Conservation (phyloP, 1,140 invertebrate genomes). For the Lucilia cuprina region DNA sequence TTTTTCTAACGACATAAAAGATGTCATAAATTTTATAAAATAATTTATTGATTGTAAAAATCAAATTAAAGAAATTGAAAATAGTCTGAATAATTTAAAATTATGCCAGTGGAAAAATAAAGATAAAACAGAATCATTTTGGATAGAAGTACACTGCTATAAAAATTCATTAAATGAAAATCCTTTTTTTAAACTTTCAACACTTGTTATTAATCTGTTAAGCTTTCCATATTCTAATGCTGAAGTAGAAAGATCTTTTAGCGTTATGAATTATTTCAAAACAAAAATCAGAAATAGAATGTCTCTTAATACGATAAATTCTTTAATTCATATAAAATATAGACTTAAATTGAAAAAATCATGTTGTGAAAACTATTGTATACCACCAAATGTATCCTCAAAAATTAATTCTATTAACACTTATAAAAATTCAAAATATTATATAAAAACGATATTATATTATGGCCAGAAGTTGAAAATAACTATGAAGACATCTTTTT, state of each 20-base stretch:
- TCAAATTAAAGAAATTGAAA: neutral
- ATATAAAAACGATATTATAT: too few relatives aligned
- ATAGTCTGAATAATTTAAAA: neutral
- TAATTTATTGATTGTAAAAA: neutral
- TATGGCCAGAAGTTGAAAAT: too few relatives aligned
- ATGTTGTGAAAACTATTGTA: too few relatives aligned
- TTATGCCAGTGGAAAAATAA: constrained; percentile 14
- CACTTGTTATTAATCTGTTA: neutral
- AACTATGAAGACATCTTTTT: too few relatives aligned
- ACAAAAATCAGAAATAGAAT: constrained; percentile 11
- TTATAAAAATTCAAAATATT: too few relatives aligned
- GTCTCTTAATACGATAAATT: neutral
- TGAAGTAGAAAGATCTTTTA: constrained; percentile 20
- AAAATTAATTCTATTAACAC: too few relatives aligned
- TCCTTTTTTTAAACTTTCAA: neutral
- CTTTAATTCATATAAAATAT: too few relatives aligned
- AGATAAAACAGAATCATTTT: neutral
- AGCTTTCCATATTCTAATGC: constrained; percentile 18
- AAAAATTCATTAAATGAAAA: neutral
- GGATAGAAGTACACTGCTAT: constrained; percentile 1
- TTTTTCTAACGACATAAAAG: neutral
- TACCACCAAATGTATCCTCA: too few relatives aligned
- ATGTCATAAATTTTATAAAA: neutral
- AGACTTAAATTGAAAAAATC: too few relatives aligned
- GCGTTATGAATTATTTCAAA: constrained; percentile 12